Conservation (phyloP, 2,888 invertebrate genomes). For the Athalia circularis region DNA sequence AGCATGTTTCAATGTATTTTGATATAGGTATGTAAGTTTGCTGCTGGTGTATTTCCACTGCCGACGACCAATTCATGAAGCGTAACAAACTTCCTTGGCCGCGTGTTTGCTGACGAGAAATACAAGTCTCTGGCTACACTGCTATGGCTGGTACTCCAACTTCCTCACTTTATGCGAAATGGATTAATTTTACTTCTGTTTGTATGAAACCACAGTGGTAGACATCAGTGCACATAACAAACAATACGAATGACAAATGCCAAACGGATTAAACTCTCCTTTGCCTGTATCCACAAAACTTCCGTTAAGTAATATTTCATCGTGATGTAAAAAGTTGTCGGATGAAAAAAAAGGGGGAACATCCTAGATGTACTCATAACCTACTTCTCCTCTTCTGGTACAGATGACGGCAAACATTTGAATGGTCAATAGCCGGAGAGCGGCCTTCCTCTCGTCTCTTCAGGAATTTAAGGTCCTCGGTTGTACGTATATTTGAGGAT, state of each 20-base stretch:
- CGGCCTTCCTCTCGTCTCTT: background rate
- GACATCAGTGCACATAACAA: background rate
- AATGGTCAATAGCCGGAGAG: constrained; percentile 23
- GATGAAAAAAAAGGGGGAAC: too few species aligned
- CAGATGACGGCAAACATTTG: background rate
- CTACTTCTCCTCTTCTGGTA: background rate
- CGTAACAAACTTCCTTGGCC: constrained; percentile 20
- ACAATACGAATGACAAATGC: constrained; percentile 14
- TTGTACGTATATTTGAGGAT: background rate
- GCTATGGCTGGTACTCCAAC: too few species aligned
- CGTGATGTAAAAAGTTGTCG: too few species aligned
- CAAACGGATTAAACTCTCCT: background rate
- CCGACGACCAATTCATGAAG: constrained; percentile 5
- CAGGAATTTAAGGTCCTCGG: background rate
- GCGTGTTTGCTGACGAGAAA: constrained; percentile 34
- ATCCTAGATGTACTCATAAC: too few species aligned
- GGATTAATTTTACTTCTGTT: constrained; percentile 38
- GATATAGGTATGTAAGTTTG: background rate
- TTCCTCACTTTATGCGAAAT: background rate
- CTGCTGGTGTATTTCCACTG: background rate
- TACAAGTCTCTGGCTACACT: background rate
- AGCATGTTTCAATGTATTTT: background rate
- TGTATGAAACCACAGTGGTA: background rate
- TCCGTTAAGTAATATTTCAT: too few species aligned
- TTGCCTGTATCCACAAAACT: background rate